phyloP scores from a whole-genome alignment of 2,888 invertebrate genomes.

The Oscheius sp. region DNA sequence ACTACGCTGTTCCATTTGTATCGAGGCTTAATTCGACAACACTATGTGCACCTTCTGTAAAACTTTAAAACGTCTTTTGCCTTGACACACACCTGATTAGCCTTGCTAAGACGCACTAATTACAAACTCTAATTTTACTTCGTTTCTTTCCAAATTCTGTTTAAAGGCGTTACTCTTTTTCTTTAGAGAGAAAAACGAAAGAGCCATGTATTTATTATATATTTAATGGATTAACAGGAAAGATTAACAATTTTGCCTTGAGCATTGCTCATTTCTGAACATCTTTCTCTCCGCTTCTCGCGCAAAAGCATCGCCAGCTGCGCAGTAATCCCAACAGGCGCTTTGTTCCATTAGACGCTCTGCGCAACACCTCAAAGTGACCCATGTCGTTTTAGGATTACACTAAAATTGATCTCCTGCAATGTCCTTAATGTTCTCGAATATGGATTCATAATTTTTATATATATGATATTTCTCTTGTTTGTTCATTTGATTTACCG shows the following conservation, averaged over 20 bases:
- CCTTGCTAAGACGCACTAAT: constrained; percentile 19
- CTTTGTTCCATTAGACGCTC: constrained; percentile 14
- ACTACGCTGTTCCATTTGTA: neutral
- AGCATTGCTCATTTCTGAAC: neutral
- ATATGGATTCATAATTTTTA: too few relatives aligned
- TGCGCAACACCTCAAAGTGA: constrained; percentile 13
- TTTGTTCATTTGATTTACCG: constrained; percentile 2
- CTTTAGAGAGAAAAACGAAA: too few relatives aligned
- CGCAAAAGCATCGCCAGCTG: neutral
- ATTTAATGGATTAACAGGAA: too few relatives aligned
- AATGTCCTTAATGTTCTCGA: neutral
- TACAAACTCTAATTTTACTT: constrained; percentile 2
- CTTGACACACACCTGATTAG: constrained; percentile 26
- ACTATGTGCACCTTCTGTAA: constrained; percentile 2
- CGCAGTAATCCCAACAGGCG: constrained; percentile 30
- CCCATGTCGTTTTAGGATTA: constrained; percentile 8
- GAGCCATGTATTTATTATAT: too few relatives aligned
- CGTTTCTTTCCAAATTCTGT: neutral
- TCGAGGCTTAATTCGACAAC: constrained; percentile 11
- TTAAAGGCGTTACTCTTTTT: neutral
- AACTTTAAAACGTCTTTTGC: constrained; percentile 22
- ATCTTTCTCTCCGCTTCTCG: neutral
- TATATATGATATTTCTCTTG: too few relatives aligned
- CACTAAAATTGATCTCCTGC: neutral
- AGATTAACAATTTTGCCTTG: neutral